These are phyloP conservation scores for Lissonota sp. DNA, from an alignment of 2,888 invertebrate genomes.

Conservation along the genomic window DNA sequence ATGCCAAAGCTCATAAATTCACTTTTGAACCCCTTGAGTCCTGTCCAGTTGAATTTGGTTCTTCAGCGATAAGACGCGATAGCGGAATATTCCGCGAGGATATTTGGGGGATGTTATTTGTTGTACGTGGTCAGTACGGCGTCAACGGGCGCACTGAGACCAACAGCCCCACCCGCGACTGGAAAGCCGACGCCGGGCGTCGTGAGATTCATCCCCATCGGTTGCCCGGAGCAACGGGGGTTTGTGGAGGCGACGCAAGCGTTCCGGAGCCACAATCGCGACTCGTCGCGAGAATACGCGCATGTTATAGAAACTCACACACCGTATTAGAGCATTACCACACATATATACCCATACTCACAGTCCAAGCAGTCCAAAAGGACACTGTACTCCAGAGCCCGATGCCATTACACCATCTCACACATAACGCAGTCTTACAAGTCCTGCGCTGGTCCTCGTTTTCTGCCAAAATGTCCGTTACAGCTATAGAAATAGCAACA, in stretches of 20 bases:
- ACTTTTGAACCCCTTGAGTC: not conserved
- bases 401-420: not conserved
- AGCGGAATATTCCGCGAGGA: not conserved
- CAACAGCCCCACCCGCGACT: constrained; percentile 81
- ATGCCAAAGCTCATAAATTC: not conserved
- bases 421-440: not conserved
- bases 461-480: not conserved
- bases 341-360: not conserved
- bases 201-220: constrained; percentile 81
- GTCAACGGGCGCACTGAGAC: constrained; percentile 79
- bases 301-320: constrained; percentile 15
- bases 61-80: constrained; percentile 29
- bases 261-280: constrained; percentile 65
- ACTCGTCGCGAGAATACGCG: constrained; percentile 51
- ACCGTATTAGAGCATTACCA: constrained; percentile 1
- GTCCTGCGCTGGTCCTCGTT: constrained; percentile 7
- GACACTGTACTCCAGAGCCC: not conserved
- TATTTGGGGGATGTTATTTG: constrained; percentile 43
- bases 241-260: constrained; percentile 70
- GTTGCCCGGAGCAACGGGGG: constrained; percentile 79
- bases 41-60: not conserved
- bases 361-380: not conserved
- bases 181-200: constrained; percentile 79
- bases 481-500: not conserved
- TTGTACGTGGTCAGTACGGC: constrained; percentile 79